phyloP scores from a whole-genome alignment of 2,797 vertebrate genomes.

The Hydrocynus forskahlii region DNA sequence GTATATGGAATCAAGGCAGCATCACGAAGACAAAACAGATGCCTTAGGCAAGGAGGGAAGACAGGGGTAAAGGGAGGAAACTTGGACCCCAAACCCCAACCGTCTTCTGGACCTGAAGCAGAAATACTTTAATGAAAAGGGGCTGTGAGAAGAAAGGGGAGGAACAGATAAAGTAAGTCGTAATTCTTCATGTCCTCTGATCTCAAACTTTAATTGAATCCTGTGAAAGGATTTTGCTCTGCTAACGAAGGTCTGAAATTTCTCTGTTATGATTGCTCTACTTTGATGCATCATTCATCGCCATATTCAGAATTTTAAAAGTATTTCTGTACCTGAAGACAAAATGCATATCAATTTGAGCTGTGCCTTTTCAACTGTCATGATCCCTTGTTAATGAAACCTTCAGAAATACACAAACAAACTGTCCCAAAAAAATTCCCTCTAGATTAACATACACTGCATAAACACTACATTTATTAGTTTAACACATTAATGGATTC shows the following conservation, averaged over 20 bases:
- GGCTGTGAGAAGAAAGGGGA: not conserved
- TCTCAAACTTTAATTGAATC: not conserved
- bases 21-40: not conserved
- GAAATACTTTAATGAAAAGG: not conserved
- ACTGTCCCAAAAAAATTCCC: no score
- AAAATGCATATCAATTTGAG: not conserved
- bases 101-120: not conserved
- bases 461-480: no score
- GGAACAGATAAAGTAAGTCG: not conserved
- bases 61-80: not conserved
- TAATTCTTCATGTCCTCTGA: not conserved
- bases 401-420: no score
- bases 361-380: not conserved
- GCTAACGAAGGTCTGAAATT: not conserved
- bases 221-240: not conserved
- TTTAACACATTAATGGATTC: no score
- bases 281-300: not conserved
- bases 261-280: not conserved
- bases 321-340: not conserved
- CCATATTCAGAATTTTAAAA: not conserved
- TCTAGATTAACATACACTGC: not conserved
- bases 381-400: no score
- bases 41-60: not conserved
- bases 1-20: not conserved
- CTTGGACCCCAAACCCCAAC: not conserved